These are phyloP conservation scores for Drosophila paranaensis DNA, from an alignment of 2,888 invertebrate genomes.

Conservation along the genomic window DNA sequence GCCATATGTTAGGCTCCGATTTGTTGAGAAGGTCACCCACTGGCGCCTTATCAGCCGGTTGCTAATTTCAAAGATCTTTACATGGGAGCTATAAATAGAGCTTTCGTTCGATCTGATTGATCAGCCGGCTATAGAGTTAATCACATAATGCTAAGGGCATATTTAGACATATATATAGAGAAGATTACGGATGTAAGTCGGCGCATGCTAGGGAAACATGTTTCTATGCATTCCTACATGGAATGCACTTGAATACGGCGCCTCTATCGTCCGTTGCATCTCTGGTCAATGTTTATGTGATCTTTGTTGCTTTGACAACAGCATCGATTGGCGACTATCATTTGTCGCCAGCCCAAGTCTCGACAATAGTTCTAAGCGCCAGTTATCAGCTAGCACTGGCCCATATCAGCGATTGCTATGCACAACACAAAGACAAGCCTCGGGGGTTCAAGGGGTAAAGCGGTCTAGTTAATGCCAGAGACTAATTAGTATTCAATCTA, in stretches of 20 bases:
- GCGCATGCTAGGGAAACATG: slow-evolving; percentile 36
- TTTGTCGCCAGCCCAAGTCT: slow-evolving; percentile 30
- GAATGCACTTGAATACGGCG: slow-evolving; percentile 21
- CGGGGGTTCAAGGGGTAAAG: slow-evolving; percentile 21
- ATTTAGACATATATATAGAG: slow-evolving; percentile 3
- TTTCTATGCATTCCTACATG: slow-evolving; percentile 37
- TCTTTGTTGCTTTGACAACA: slow-evolving; percentile 33
- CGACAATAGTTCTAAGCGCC: slow-evolving; percentile 23
- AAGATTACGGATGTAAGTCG: slow-evolving; percentile 11
- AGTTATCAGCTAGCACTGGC: slow-evolving; percentile 30
- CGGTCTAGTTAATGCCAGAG: background rate
- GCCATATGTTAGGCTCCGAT: slow-evolving; percentile 18
- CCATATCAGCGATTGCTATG: slow-evolving; percentile 10
- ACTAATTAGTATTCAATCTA: slow-evolving; percentile 6
- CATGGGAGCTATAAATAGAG: slow-evolving; percentile 45
- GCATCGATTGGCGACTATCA: slow-evolving; percentile 11
- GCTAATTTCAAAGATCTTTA: slow-evolving; percentile 41
- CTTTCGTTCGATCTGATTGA: slow-evolving; percentile 23
- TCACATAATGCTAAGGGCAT: slow-evolving; percentile 23
- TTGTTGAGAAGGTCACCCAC: slow-evolving; percentile 41
- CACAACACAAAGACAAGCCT: slow-evolving; percentile 3
- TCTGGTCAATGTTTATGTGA: slow-evolving; percentile 45
- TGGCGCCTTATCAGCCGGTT: slow-evolving; percentile 37
- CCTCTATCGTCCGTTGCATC: slow-evolving; percentile 29
- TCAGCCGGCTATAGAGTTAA: slow-evolving; percentile 15